phyloP scores from a whole-genome alignment of 2,113 vertebrate genomes.

The Gnathochromis pfefferi region DNA sequence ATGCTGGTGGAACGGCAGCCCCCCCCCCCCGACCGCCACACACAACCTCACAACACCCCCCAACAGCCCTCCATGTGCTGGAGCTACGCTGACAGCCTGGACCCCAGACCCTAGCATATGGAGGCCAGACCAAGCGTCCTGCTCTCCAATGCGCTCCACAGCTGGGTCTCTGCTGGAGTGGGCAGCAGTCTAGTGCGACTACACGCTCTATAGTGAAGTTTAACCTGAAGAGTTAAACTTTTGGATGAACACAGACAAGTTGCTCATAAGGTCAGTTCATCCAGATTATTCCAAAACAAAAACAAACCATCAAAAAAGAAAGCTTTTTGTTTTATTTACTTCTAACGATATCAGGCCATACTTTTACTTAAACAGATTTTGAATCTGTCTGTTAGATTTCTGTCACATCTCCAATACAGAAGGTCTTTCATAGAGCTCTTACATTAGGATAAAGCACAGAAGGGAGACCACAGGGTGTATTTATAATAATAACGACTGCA shows the following conservation, averaged over 20 bases:
- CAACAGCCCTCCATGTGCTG: conserved; percentile 63
- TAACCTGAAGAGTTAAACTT: not conserved
- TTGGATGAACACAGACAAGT: not conserved
- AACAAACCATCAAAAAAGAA: not conserved
- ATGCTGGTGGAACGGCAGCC: conserved; percentile 42
- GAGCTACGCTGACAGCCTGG: conserved; percentile 55
- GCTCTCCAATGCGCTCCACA: conserved; percentile 53
- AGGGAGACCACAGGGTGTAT: not conserved
- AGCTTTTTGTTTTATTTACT: not conserved
- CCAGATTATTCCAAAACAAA: not conserved
- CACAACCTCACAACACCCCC: conserved; percentile 14
- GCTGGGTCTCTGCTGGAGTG: conserved; percentile 53
- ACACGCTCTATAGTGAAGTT: not conserved
- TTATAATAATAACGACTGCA: not conserved
- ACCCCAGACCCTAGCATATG: conserved; percentile 69
- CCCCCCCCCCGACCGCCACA: not conserved
- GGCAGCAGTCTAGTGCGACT: conserved; percentile 9
- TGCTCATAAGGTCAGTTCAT: not conserved
- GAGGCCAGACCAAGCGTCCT: conserved; percentile 57
- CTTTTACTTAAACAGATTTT: not conserved
- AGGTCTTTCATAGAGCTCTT: not conserved
- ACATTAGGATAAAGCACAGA: not conserved
- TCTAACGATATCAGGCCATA: not conserved
- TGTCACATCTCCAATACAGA: not conserved
- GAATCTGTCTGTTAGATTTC: not conserved